These are phyloP conservation scores for Cosmia pyralina DNA, from an alignment of 2,888 invertebrate species.

Conservation along the genomic window DNA sequence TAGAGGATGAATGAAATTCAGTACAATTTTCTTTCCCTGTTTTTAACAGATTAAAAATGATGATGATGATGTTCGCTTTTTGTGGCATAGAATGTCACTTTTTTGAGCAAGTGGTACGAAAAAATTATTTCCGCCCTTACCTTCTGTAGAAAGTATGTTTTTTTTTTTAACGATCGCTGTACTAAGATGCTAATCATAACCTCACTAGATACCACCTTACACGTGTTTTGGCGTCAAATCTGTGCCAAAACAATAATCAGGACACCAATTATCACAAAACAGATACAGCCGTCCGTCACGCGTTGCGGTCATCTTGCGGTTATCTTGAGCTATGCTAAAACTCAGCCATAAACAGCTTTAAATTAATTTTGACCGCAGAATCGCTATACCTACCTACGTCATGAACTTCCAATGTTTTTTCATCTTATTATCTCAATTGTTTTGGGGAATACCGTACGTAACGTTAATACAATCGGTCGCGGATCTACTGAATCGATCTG, in stretches of 20 bases:
- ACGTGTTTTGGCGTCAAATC: slow-evolving; percentile 41
- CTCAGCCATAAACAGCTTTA: slow-evolving; percentile 22
- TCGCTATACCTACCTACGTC: slow-evolving; percentile 35
- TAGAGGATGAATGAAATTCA: too few relatives aligned
- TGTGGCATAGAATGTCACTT: too few relatives aligned
- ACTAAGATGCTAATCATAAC: too few relatives aligned
- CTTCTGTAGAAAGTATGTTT: too few relatives aligned
- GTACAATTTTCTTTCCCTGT: too few relatives aligned
- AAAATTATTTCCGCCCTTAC: too few relatives aligned
- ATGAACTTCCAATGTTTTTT: background rate
- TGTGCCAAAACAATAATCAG: slow-evolving; percentile 40
- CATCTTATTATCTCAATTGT: background rate
- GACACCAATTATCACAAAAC: slow-evolving; percentile 26
- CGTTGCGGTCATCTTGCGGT: slow-evolving; percentile 31
- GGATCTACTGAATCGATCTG: slow-evolving; percentile 17
- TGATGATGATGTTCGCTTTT: too few relatives aligned
- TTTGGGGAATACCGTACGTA: slow-evolving; percentile 43
- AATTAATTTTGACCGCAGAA: slow-evolving; percentile 51
- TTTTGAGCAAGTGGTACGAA: too few relatives aligned
- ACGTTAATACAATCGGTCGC: slow-evolving; percentile 20
- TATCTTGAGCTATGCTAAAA: background rate
- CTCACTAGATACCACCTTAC: background rate
- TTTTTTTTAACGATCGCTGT: too few relatives aligned
- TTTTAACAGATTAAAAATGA: too few relatives aligned
- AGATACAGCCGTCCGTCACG: slow-evolving; percentile 27